Evolutionary conservation across 2,113 vertebrate species (phyloP).

Genomic region (Saccopteryx bilineata): DNA sequence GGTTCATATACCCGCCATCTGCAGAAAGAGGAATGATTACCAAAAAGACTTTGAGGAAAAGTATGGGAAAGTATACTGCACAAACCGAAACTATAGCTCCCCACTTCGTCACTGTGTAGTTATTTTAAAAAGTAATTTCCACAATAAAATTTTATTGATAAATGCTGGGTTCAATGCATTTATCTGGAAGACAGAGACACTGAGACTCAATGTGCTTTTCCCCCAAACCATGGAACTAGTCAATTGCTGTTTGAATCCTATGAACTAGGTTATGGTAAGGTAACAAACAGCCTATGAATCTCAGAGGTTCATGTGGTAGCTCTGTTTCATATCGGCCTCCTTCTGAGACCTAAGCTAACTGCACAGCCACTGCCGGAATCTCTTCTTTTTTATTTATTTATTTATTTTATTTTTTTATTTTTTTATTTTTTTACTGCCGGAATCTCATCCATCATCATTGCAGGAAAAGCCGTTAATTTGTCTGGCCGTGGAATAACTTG

Average conservation of each 20-base stretch:
- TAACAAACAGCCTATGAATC: background rate
- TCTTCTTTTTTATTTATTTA: no score
- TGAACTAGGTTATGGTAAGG: background rate
- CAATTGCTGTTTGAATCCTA: background rate
- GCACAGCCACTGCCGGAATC: background rate
- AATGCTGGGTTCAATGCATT: background rate
- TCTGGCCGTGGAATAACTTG: background rate
- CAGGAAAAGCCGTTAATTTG: conserved; percentile 1
- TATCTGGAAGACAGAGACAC: conserved; percentile 5
- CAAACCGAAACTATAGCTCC: background rate
- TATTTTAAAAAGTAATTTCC: conserved; percentile 26
- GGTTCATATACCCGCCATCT: background rate
- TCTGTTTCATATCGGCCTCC: background rate
- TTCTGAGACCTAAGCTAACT: background rate
- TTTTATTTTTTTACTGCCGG: no score
- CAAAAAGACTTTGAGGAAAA: background rate
- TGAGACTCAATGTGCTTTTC: background rate
- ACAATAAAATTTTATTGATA: background rate
- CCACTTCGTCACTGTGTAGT: background rate
- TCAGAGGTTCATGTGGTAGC: background rate
- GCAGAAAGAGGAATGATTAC: background rate
- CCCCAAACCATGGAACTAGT: background rate
- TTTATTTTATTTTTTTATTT: no score
- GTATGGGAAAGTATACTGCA: background rate
- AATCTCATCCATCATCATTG: conserved; percentile 4